These are phyloP conservation scores for Mesocricetus auratus DNA, from an alignment of 2,113 vertebrate species.

Conservation along the genomic window DNA sequence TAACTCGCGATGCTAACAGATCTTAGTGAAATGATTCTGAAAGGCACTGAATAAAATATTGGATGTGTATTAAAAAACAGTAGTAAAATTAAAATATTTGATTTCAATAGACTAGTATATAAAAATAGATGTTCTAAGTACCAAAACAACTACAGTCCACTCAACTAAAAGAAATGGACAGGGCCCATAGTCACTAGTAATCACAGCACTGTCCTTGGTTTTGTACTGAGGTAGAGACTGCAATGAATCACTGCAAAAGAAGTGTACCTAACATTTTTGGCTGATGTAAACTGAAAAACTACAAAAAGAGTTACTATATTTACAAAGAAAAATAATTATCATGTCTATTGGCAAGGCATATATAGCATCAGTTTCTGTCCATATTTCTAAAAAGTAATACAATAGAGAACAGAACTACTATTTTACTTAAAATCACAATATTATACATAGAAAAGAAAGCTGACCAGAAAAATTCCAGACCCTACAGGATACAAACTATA, in stretches of 20 bases:
- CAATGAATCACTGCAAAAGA: not conserved
- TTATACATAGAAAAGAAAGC: not conserved
- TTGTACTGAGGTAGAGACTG: not conserved
- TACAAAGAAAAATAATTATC: conserved; percentile 1
- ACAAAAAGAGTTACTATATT: not conserved
- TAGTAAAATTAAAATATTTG: not conserved
- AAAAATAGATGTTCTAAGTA: not conserved
- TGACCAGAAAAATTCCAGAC: not conserved
- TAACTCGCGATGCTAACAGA: not conserved
- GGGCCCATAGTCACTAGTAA: not conserved
- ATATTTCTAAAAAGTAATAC: not conserved
- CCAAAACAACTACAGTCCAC: not conserved
- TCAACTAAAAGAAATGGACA: not conserved
- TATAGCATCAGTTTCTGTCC: not conserved
- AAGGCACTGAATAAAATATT: not conserved
- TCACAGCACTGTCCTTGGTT: not conserved
- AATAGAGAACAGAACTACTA: not conserved
- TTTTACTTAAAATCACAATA: conserved; percentile 5
- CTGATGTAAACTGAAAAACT: not conserved
- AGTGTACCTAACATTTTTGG: not conserved
- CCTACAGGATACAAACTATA: not conserved
- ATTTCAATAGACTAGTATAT: not conserved
- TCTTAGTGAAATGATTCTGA: not conserved
- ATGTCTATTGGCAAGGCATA: not conserved
- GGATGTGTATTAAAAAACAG: not conserved